Evolutionary conservation across 2,888 invertebrate species (phyloP).

Genomic region (Apeira syringaria): DNA sequence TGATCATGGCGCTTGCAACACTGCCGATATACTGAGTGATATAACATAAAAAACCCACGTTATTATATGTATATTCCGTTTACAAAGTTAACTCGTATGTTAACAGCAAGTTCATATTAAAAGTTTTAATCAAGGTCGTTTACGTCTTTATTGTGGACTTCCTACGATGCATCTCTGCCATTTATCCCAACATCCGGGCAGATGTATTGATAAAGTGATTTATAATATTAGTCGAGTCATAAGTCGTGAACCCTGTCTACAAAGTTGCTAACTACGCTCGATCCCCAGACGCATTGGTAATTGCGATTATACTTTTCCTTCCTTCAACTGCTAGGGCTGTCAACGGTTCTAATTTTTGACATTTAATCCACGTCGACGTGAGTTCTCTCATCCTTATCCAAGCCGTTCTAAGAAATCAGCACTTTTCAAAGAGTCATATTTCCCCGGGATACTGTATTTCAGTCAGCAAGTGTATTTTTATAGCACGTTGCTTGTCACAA

Average conservation of each 20-base stretch:
- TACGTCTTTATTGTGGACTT: slow-evolving; percentile 24
- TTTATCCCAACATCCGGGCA: slow-evolving; percentile 33
- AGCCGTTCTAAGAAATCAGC: slow-evolving; percentile 15
- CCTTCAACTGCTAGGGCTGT: slow-evolving; percentile 41
- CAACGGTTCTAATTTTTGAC: slow-evolving; percentile 24
- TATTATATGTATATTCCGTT: too few species aligned
- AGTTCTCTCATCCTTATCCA: slow-evolving; percentile 21
- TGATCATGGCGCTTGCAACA: too few species aligned
- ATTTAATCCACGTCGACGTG: slow-evolving; percentile 32
- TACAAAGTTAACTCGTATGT: too few species aligned
- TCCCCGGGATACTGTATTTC: slow-evolving; percentile 36
- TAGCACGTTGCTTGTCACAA: slow-evolving; percentile 23
- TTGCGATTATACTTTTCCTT: slow-evolving; percentile 68
- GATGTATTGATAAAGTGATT: slow-evolving; percentile 42
- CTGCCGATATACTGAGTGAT: too few species aligned
- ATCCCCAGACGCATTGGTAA: slow-evolving; percentile 43
- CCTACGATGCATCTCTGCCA: slow-evolving; percentile 26
- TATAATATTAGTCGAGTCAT: slow-evolving; percentile 43
- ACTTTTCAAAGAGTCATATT: slow-evolving; percentile 21
- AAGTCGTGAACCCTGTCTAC: slow-evolving; percentile 30
- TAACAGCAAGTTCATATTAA: neutral
- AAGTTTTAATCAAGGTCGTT: slow-evolving; percentile 4
- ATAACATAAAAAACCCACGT: neutral
- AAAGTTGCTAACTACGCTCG: slow-evolving; percentile 40
- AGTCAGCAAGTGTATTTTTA: slow-evolving; percentile 34